phyloP scores from a whole-genome alignment of 2,113 vertebrate species.

The Perca schrenkii region DNA sequence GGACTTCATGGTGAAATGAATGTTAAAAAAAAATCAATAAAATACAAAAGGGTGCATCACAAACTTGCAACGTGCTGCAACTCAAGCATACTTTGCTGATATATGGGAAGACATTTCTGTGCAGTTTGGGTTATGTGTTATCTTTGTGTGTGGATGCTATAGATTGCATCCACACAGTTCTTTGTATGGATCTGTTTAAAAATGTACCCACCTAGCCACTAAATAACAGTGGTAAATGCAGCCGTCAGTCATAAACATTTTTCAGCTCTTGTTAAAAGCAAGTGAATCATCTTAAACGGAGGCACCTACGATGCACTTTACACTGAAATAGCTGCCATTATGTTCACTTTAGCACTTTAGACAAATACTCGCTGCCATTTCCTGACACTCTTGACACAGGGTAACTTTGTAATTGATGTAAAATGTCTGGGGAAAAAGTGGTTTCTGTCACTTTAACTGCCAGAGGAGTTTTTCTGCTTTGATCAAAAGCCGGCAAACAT shows the following conservation, averaged over 20 bases:
- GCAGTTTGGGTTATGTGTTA: neutral
- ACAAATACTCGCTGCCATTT: conserved; percentile 44
- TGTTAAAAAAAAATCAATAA: conserved; percentile 39
- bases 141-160: neutral
- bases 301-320: conserved; percentile 60
- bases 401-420: conserved; percentile 50
- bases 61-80: conserved; percentile 13
- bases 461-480: conserved; percentile 19
- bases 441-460: conserved; percentile 36
- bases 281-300: conserved; percentile 59
- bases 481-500: conserved; percentile 11
- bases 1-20: neutral
- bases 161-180: neutral
- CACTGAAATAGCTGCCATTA: conserved; percentile 61
- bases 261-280: conserved; percentile 48
- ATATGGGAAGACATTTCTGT: neutral
- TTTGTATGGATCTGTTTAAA: conserved; percentile 18
- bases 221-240: conserved; percentile 38
- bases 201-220: conserved; percentile 18
- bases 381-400: conserved; percentile 46
- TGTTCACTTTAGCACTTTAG: conserved; percentile 53
- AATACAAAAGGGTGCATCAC: neutral
- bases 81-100: neutral
- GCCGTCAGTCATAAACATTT: conserved; percentile 40
- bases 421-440: conserved; percentile 37